These are phyloP conservation scores for Drosophila yooni DNA, from an alignment of 2,888 invertebrate genomes.

Conservation along the genomic window DNA sequence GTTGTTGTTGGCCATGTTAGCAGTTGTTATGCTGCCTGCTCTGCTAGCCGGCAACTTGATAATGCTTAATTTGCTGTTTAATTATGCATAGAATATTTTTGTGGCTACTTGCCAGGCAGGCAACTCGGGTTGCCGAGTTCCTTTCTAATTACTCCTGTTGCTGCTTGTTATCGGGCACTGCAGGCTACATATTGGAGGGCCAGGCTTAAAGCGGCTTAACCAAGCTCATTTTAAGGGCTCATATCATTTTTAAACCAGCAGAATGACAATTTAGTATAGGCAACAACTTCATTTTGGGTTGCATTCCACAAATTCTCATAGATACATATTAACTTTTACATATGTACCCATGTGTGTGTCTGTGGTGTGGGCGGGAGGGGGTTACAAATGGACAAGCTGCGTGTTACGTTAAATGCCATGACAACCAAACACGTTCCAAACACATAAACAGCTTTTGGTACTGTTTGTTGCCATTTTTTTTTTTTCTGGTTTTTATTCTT, in stretches of 20 bases:
- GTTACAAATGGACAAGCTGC: slow-evolving; percentile 65
- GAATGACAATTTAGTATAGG: slow-evolving; percentile 65
- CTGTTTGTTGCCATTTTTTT: slow-evolving; percentile 38
- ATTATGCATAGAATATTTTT: slow-evolving; percentile 67
- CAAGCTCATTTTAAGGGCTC: slow-evolving; percentile 42
- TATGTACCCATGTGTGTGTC: neutral
- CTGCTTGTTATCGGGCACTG: slow-evolving; percentile 55
- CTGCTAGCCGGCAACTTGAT: slow-evolving; percentile 42
- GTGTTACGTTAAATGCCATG: slow-evolving; percentile 58
- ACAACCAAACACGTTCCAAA: slow-evolving; percentile 64
- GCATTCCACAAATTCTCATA: slow-evolving; percentile 48
- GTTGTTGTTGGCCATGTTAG: slow-evolving; percentile 6
- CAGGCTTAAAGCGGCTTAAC: slow-evolving; percentile 57
- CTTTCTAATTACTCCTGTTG: slow-evolving; percentile 56
- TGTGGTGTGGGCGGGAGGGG: neutral
- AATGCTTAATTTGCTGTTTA: slow-evolving; percentile 73
- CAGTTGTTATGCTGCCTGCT: slow-evolving; percentile 9
- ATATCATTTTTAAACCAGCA: slow-evolving; percentile 40
- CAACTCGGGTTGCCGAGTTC: neutral
- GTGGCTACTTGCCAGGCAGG: slow-evolving; percentile 23
- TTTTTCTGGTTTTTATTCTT: slow-evolving; percentile 11
- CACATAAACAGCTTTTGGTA: slow-evolving; percentile 71
- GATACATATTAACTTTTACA: slow-evolving; percentile 29
- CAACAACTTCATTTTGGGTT: slow-evolving; percentile 65
- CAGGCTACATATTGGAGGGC: slow-evolving; percentile 19